Base-by-base conservation (phyloP, 2,113 vertebrate species). In the Vulpes vulpes region DNA sequence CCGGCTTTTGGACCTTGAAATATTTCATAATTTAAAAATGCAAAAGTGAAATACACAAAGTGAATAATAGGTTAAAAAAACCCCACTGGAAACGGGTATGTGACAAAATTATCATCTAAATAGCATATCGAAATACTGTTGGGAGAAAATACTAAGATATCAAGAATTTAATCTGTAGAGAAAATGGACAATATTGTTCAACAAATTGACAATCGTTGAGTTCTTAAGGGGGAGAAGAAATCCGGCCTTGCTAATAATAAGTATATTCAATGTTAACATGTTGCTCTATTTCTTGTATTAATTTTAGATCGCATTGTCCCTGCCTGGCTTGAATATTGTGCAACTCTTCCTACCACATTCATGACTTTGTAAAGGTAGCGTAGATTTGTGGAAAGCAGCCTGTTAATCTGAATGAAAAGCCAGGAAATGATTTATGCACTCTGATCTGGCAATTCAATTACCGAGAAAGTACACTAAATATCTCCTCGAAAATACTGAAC, bases 291-390 rank as follows among this genome's bases (percentile, higher is more conserved):
- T 23, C 20, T 83, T 4, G 16, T 25, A 16, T 85, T 30, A 76
- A 64, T 64, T 64, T 85, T 27, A 16, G 32, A 30, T 55, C n/a
- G 27, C 23, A 62, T 43, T 43, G 32, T 22, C 27, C 30, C 6
- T 11, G 35, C 15, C n/a, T 27, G n/a, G 19, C 11, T 2, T 3
- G 69, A 30, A 27, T 30, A 22, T 5, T 4, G 6, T 5, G 2
- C 25, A 62, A 22, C 3, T 16, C 64, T n/a, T 65, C 2, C 57
- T 27, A 7, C 1, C 23, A 11, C 23, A 15, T 3, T 32, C 14
- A 10, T 43, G 59, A 49, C 49, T 22, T 65, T 30, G 19, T 32
- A 27, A 38, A 23, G 10, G 35, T 35, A 10, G 19, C 14, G 17
- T 11, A 95, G 93, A n/a, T 74, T 43, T 89, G 32, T n/a, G n/a